Evolutionary conservation across 2,888 invertebrate species (phyloP), one percentile per base, ranked within the genome.

Genomic region (Nysson spinosus): DNA sequence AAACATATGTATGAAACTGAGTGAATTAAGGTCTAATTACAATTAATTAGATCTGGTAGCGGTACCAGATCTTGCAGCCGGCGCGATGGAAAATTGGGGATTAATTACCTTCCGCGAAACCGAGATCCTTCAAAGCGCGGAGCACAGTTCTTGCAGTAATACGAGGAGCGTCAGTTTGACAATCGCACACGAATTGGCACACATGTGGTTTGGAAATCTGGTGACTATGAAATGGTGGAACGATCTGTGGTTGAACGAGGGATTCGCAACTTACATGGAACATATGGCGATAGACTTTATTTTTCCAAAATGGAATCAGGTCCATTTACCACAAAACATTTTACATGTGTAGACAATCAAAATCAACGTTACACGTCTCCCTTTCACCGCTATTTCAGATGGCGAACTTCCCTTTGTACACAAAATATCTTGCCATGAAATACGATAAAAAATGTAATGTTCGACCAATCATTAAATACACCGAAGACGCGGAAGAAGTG

Each of bases 111-210:
- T 68, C 4, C 61, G 68, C 16, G 68, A 68, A 11, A 56, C 68
- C 1, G 66, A 72, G 14, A 47, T 79, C 11, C 55, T 81, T 9
- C 74, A 69, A 19, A 77, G 72, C 54, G 73, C 72, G 46, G 88
- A 90, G 61, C 89, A 90, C 79, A 85, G 88, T 16, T 89, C 90
- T 1, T 88, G 88, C 6, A 87, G 87, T 20, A 89, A 89, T 78
- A 90, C 89, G 71, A 92, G 92, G 76, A 89, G 90, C 52, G 62
- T 68, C 24, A 34, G 55, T 22, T 30, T 56, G 37, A 62, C 68
- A 6, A 49, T 68, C 19, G 61, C 68, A 24, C 68, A 68, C n/a
- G 68, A 68, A 35, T 22, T 68, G 30, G 68, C 68, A 1, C 69
- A 69, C 37, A 68, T 68, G 69, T 69, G 69, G 69, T 69, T 69